Evolutionary conservation across 2,888 invertebrate species (phyloP), one percentile per base, ranked within the genome.

Genomic region (Anagyrus pseudococci): DNA sequence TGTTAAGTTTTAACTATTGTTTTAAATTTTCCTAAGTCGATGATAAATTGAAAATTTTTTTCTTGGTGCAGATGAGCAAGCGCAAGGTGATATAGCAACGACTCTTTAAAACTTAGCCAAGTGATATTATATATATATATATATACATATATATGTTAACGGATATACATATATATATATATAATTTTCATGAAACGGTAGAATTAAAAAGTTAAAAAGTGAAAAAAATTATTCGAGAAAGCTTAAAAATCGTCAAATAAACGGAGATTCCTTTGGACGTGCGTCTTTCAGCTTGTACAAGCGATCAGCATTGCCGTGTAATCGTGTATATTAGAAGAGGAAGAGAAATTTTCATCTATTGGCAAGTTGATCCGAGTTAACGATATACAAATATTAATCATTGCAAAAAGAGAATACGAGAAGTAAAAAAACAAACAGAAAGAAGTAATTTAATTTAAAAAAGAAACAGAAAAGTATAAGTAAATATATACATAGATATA

Each of bases 271-370:
- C 63, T 66, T 63, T 60, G 60, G 60, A 64, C 56, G 44, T 59
- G 60, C 61, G 64, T 67, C 64, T 67, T 66, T 67, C 61, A 67
- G 60, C 55, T 58, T 66, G 26, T 59, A 62, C 20, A 58, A 59
- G 55, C 59, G 49, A 66, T 62, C 57, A 49, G 23, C 50, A 52
- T 58, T 29, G 52, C 22, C 41, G 10, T 47, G 15, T 46, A 47
- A 26, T 61, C 47, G 29, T 58, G 47, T 55, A 61, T 29, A 41
- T 56, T 37, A 19, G 57, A 62, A 29, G 37, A 33, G 22, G 6
- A 49, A 50, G 23, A 58, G 17, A 58, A 56, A 41, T 54, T 58
- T 50, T 43, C 15, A 50, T 54, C 10, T 48, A 57, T 60, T 49
- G 66, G 60, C 66, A 58, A 56, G 33, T 56, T 53, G 3, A 48